These are phyloP conservation scores for Temnothorax ravouxi DNA, from an alignment of 2,888 invertebrate genomes.

Conservation along the genomic window DNA sequence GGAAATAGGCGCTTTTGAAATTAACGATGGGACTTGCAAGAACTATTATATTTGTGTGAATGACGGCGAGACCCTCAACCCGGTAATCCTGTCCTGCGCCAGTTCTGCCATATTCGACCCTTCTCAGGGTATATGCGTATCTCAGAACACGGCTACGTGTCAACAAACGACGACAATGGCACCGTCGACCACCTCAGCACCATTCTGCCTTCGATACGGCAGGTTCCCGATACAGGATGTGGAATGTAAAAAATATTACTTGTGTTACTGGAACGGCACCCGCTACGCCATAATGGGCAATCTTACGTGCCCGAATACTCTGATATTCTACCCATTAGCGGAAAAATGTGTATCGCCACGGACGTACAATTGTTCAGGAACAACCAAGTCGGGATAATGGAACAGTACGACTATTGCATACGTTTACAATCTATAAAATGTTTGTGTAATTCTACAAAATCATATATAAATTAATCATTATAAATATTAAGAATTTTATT, in stretches of 20 bases:
- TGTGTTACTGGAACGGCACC: constrained; percentile 52
- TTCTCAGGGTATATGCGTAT: not conserved
- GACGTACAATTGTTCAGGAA: constrained; percentile 40
- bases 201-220: constrained; percentile 53
- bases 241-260: constrained; percentile 66
- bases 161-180: constrained; percentile 25
- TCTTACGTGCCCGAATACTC: constrained; percentile 51
- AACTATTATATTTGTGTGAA: constrained; percentile 55
- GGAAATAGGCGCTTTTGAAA: not conserved
- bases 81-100: constrained; percentile 11
- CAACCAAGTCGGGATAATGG: not conserved
- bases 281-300: not conserved
- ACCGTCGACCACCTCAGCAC: not conserved
- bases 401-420: not conserved
- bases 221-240: constrained; percentile 59
- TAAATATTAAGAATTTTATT: not conserved
- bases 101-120: constrained; percentile 33
- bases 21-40: constrained; percentile 56
- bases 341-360: constrained; percentile 54
- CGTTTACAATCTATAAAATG: not conserved
- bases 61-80: not conserved
- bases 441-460: not conserved
- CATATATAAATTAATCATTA: not conserved
- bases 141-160: constrained; percentile 1
- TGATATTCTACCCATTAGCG: constrained; percentile 36